A percentile compares a stretch with the other conserved stretches of the same genome.
Conservation (phyloP, 2,113 vertebrate species). For the Indri indri region DNA sequence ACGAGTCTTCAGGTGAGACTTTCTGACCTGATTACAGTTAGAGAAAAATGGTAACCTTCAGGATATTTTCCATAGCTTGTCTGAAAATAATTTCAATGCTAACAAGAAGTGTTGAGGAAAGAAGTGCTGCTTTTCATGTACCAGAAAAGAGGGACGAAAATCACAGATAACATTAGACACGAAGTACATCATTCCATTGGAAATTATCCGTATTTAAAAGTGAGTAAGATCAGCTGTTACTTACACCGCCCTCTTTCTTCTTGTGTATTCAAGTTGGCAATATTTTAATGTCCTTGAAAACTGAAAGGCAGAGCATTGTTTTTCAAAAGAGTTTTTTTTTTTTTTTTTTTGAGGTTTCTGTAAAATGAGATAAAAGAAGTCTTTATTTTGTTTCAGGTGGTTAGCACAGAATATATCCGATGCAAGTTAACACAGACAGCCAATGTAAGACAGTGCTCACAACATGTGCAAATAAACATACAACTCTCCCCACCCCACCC, state of each 20-base stretch:
- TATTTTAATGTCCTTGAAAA: constrained; percentile 60
- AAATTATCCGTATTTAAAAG: constrained; percentile 69
- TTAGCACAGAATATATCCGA: neutral
- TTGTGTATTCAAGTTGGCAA: constrained; percentile 59
- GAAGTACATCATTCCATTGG: constrained; percentile 54
- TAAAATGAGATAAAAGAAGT: constrained; percentile 79
- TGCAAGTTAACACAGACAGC: neutral
- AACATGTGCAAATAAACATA: neutral
- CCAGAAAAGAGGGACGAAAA: constrained; percentile 1
- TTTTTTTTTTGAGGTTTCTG: constrained; percentile 67
- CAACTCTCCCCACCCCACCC: accelerated
- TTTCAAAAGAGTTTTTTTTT: constrained; percentile 70
- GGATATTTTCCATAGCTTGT: constrained; percentile 21
- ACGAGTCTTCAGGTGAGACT: constrained; percentile 54
- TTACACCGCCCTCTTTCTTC: constrained; percentile 27
- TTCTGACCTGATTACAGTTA: neutral
- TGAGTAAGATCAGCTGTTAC: constrained; percentile 53
- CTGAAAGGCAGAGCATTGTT: constrained; percentile 39
- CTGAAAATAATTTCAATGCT: constrained; percentile 55
- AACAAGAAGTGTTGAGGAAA: constrained; percentile 12
- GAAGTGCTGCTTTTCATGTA: neutral
- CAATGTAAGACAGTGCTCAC: neutral
- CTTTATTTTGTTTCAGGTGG: constrained; percentile 75
- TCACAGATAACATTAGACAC: constrained; percentile 64
- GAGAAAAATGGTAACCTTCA: constrained; percentile 1